phyloP scores from a whole-genome alignment of 2,113 vertebrate species.

The Pontoporia blainvillei region DNA sequence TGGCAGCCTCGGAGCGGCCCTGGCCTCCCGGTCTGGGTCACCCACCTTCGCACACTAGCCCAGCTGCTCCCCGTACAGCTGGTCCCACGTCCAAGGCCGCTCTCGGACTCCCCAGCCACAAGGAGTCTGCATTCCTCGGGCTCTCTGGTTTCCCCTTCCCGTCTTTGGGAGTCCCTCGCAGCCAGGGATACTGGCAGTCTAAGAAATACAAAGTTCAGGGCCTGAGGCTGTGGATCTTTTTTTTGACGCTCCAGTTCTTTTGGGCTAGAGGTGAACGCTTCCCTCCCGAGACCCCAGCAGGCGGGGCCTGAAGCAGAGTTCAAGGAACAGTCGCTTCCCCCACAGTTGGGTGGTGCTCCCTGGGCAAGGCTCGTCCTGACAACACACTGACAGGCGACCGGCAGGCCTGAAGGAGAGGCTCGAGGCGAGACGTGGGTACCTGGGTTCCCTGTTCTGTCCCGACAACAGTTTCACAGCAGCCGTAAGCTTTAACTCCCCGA shows the following conservation, averaged over 20 bases:
- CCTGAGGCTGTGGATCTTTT: slow-evolving; percentile 69
- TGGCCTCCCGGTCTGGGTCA: not conserved
- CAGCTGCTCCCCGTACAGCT: not conserved
- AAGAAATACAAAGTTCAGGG: slow-evolving; percentile 76
- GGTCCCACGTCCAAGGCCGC: not conserved
- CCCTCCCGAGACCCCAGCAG: slow-evolving; percentile 63
- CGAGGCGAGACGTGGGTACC: fast-evolving
- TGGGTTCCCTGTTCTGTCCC: not conserved
- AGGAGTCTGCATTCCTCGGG: slow-evolving; percentile 63
- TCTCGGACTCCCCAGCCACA: slow-evolving; percentile 68
- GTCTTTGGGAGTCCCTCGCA: slow-evolving; percentile 72
- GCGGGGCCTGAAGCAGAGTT: slow-evolving; percentile 70
- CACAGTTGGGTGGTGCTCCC: not conserved
- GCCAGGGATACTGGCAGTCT: slow-evolving; percentile 71
- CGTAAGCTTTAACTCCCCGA: not conserved
- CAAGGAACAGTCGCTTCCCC: slow-evolving; percentile 61
- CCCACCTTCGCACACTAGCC: not conserved
- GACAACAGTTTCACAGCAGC: not conserved
- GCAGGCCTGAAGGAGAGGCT: not conserved
- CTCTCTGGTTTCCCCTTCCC: slow-evolving; percentile 64
- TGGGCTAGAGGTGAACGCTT: slow-evolving; percentile 60
- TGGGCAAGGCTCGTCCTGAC: not conserved
- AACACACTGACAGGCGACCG: not conserved
- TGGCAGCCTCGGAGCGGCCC: not conserved
- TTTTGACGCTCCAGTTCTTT: slow-evolving; percentile 72